These are phyloP conservation scores for Azorinus chamasolen DNA, from an alignment of 2,888 invertebrate genomes.

Conservation along the genomic window DNA sequence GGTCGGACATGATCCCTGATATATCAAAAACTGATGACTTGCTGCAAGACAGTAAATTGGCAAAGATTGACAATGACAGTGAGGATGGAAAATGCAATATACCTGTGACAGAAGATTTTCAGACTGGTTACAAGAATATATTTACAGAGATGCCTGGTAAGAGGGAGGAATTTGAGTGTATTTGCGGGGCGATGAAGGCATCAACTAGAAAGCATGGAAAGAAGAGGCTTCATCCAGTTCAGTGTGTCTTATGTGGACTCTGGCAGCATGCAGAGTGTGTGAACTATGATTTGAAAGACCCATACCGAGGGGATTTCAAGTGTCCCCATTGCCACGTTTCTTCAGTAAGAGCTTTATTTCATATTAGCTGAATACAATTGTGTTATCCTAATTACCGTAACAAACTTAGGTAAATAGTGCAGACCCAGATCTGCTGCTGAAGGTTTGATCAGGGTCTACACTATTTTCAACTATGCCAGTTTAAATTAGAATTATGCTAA, in stretches of 20 bases:
- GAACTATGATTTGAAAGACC: slow-evolving; percentile 86
- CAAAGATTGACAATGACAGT: not conserved
- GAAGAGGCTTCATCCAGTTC: slow-evolving; percentile 85
- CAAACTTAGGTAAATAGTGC: no score
- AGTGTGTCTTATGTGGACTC: slow-evolving; percentile 89
- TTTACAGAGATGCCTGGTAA: slow-evolving; percentile 53
- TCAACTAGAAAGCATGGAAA: slow-evolving; percentile 83
- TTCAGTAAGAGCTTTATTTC: slow-evolving; percentile 75
- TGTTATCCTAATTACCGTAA: no score
- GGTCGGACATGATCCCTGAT: no score
- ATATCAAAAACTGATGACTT: no score
- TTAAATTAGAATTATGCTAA: no score
- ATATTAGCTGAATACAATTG: no score
- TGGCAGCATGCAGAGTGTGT: slow-evolving; percentile 90
- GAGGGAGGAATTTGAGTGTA: slow-evolving; percentile 86
- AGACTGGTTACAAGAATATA: slow-evolving; percentile 42
- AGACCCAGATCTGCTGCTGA: no score
- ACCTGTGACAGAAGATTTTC: slow-evolving; percentile 2
- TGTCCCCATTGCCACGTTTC: slow-evolving; percentile 91
- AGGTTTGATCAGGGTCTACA: no score
- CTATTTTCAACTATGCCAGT: no score
- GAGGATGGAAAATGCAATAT: slow-evolving; percentile 11
- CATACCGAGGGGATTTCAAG: slow-evolving; percentile 87
- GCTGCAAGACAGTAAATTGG: no score
- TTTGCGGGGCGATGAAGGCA: slow-evolving; percentile 84